These are phyloP conservation scores for Opisthocomus hoazin DNA, from an alignment of 2,113 vertebrate genomes.

Conservation along the genomic window DNA sequence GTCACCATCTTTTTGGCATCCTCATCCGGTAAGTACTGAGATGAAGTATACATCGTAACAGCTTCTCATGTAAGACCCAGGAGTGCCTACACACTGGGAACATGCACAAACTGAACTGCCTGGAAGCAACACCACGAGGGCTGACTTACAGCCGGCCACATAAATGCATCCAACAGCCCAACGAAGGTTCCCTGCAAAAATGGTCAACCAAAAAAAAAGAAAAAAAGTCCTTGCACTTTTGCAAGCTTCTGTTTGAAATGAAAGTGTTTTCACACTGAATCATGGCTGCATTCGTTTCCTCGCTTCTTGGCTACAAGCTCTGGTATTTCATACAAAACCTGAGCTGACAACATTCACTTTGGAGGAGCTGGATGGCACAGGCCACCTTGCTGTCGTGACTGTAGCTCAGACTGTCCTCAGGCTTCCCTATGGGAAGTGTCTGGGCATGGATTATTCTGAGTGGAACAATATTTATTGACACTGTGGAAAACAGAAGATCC, in stretches of 20 bases:
- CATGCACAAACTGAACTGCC: background rate
- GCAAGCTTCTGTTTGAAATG: background rate
- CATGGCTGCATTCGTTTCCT: background rate
- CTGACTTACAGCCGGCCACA: background rate
- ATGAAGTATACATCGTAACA: background rate
- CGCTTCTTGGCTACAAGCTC: background rate
- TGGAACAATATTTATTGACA: background rate
- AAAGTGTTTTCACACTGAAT: background rate
- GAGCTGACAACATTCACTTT: background rate
- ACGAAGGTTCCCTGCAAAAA: background rate
- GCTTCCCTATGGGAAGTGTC: background rate
- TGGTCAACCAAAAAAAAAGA: background rate
- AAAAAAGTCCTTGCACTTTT: background rate
- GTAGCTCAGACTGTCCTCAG: background rate
- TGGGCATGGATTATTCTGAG: background rate
- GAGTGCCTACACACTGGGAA: background rate
- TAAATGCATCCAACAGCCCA: background rate
- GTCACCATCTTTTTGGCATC: background rate
- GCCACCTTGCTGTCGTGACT: background rate
- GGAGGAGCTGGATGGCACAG: fast-evolving
- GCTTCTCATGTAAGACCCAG: background rate
- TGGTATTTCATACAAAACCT: background rate
- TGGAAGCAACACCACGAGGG: background rate
- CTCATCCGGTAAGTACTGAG: background rate
- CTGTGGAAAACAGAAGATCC: background rate